Percentiles rank a stretch among this genome's conserved stretches.
phyloP scores from a whole-genome alignment of 2,797 vertebrate genomes.

The Acropternis orthonyx region DNA sequence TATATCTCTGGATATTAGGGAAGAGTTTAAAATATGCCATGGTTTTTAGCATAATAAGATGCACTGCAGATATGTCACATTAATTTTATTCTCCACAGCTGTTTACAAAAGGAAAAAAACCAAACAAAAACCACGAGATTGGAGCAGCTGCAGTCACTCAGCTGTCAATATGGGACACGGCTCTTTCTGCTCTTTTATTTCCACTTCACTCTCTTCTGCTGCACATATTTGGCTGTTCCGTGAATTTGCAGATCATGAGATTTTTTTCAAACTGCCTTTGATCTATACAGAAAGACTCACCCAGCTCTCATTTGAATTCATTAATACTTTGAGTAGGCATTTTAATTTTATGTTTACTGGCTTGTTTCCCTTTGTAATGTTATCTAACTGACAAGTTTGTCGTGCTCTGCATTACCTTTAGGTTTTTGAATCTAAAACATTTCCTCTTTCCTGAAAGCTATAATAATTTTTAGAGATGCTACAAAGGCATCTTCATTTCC shows the following conservation, averaged over 20 bases:
- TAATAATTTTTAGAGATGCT: neutral
- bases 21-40: slow-evolving; percentile 14
- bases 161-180: slow-evolving; percentile 24
- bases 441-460: slow-evolving; percentile 31
- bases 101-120: slow-evolving; percentile 18
- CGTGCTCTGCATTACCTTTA: neutral
- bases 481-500: slow-evolving; percentile 2
- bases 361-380: slow-evolving; percentile 36
- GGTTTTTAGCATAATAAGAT: slow-evolving; percentile 35
- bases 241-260: slow-evolving; percentile 36
- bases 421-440: slow-evolving; percentile 1
- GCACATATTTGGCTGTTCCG: slow-evolving; percentile 27
- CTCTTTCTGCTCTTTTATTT: slow-evolving; percentile 37
- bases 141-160: slow-evolving; percentile 58
- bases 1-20: neutral
- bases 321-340: slow-evolving; percentile 45
- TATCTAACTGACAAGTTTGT: slow-evolving; percentile 23
- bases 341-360: slow-evolving; percentile 50
- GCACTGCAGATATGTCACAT: slow-evolving; percentile 35
- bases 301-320: slow-evolving; percentile 41
- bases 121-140: neutral
- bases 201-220: slow-evolving; percentile 29
- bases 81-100: slow-evolving; percentile 47
- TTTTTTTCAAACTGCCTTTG: slow-evolving; percentile 33
- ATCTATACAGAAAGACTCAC: slow-evolving; percentile 36